phyloP scores from a whole-genome alignment of 2,113 vertebrate species.

The Gallinago paraguaiae region DNA sequence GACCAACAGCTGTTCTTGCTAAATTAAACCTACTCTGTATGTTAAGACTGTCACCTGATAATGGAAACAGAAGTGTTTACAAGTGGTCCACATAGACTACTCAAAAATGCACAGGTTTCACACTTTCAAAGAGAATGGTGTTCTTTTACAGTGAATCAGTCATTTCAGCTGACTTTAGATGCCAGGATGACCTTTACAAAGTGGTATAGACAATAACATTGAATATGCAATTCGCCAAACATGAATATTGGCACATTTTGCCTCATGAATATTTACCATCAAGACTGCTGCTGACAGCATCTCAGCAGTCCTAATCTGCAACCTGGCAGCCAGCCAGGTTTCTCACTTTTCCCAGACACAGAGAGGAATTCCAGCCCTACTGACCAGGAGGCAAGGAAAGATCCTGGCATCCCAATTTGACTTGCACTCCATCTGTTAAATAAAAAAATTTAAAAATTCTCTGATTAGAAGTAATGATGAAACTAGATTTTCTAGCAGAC shows the following conservation, averaged over 20 bases:
- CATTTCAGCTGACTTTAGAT: conserved; percentile 34
- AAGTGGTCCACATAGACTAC: not conserved
- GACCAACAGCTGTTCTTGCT: conserved; percentile 7
- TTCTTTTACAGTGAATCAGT: conserved; percentile 20
- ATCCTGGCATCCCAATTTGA: not conserved
- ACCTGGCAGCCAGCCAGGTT: conserved; percentile 36
- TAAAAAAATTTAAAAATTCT: not conserved
- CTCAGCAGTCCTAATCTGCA: conserved; percentile 29
- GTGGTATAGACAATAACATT: conserved; percentile 30
- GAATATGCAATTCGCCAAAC: conserved; percentile 36
- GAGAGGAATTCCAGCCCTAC: conserved; percentile 4
- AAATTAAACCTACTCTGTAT: not conserved
- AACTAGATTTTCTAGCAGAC: not conserved
- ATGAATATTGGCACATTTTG: conserved; percentile 48
- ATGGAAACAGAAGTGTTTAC: conserved; percentile 39
- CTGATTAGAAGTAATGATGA: not conserved
- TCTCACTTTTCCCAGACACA: conserved; percentile 4
- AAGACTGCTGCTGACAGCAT: conserved; percentile 47
- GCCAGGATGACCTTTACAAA: conserved; percentile 39
- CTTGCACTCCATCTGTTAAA: not conserved
- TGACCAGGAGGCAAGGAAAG: not conserved
- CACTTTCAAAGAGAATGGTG: not conserved
- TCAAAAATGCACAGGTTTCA: conserved; percentile 25
- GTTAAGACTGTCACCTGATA: conserved; percentile 8
- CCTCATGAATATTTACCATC: conserved; percentile 64